Evolutionary conservation across 2,113 vertebrate species (phyloP).

Genomic region (Notarius lentiginosus): DNA sequence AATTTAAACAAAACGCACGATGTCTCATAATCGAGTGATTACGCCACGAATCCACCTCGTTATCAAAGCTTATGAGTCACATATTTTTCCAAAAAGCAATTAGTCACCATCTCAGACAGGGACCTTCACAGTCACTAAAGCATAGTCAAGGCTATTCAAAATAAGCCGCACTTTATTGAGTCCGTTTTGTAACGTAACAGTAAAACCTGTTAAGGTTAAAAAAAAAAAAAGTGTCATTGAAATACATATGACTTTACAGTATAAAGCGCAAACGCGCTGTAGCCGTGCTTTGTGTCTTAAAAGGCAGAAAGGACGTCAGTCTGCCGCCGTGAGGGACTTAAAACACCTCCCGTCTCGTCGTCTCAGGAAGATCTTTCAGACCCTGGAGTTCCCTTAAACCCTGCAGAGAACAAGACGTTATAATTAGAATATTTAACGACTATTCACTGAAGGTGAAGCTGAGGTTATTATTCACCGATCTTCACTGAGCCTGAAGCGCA

Average conservation of each 20-base stretch:
- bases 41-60: not conserved
- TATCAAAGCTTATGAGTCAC: constrained; percentile 24
- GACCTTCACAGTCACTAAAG: constrained; percentile 1
- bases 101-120: constrained; percentile 23
- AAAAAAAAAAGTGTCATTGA: not conserved
- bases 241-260: not conserved
- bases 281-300: constrained; percentile 6
- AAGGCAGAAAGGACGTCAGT: not conserved
- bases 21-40: not conserved
- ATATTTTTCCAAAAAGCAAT: constrained; percentile 1
- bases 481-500: too few species aligned
- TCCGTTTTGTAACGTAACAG: constrained; percentile 36
- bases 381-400: constrained; percentile 85
- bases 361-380: constrained; percentile 69
- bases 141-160: constrained; percentile 25
- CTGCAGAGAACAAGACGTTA: constrained; percentile 55
- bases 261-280: not conserved
- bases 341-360: constrained; percentile 58
- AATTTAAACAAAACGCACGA: not conserved
- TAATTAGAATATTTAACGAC: not conserved
- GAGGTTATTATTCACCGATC: too few species aligned
- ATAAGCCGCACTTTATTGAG: constrained; percentile 23
- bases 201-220: constrained; percentile 47
- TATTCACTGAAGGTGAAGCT: too few species aligned
- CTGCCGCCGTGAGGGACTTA: not conserved